Percentiles rank a stretch among this genome's conserved stretches.
Evolutionary conservation across 1,140 invertebrate species (phyloP).

Genomic region (Diorhabda sublineata): DNA sequence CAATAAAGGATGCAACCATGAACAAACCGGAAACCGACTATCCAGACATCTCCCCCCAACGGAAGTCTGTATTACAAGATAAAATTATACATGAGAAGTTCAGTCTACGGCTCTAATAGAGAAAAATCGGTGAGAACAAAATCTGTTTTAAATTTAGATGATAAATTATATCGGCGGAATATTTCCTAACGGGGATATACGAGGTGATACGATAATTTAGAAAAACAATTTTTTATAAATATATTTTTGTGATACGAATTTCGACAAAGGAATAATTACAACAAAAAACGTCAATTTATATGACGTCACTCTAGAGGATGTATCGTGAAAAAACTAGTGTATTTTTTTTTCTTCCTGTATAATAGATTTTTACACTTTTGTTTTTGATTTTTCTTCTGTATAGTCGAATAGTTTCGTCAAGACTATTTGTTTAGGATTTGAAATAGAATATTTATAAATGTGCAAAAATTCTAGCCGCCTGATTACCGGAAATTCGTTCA

Average conservation of each 20-base stretch:
- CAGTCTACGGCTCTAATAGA: too few relatives aligned
- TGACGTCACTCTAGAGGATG: too few relatives aligned
- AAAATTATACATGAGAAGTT: conserved; percentile 21
- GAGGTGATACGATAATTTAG: too few relatives aligned
- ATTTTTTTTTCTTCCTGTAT: not conserved
- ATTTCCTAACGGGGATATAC: too few relatives aligned
- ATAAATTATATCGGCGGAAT: too few relatives aligned
- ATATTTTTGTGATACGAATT: too few relatives aligned
- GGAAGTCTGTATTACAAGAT: conserved; percentile 24
- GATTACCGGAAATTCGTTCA: too few relatives aligned
- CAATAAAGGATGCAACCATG: conserved; percentile 22
- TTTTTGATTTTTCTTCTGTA: not conserved
- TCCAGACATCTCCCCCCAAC: conserved; percentile 26
- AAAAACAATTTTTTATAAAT: too few relatives aligned
- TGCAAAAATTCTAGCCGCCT: not conserved
- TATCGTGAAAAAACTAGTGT: not conserved
- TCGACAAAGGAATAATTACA: too few relatives aligned
- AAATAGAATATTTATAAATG: not conserved
- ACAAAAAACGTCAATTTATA: too few relatives aligned
- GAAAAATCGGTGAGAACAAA: too few relatives aligned
- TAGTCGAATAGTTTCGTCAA: not conserved
- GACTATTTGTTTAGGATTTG: not conserved
- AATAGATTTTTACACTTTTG: not conserved
- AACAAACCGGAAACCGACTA: conserved; percentile 27
- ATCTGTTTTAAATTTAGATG: too few relatives aligned